Conservation (phyloP, 2,113 vertebrate species). For the Todiramphus saurophagus region DNA sequence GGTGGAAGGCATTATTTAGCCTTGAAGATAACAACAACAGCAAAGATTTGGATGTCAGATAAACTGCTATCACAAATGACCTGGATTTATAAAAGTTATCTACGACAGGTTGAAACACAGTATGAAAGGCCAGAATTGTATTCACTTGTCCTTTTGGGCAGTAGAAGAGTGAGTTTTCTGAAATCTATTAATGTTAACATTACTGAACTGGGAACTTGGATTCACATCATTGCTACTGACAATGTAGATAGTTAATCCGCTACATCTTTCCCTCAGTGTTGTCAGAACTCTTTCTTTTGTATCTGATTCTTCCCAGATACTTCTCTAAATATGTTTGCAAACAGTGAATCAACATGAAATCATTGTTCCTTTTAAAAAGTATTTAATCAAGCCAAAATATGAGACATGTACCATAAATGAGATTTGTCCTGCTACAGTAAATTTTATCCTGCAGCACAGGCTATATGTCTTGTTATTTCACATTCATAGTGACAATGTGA, state of each 20-base stretch:
- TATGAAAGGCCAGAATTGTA: background rate
- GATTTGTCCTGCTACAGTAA: background rate
- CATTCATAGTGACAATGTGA: background rate
- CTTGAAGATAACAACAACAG: background rate
- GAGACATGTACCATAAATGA: background rate
- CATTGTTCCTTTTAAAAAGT: background rate
- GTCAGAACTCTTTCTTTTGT: background rate
- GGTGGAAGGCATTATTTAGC: background rate
- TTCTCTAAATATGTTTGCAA: background rate
- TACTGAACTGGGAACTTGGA: background rate
- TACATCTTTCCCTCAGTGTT: background rate
- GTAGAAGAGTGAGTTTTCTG: background rate
- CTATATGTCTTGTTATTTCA: background rate
- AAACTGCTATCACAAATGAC: background rate
- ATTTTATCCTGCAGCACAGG: background rate
- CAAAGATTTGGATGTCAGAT: slow-evolving; percentile 26
- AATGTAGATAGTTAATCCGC: background rate
- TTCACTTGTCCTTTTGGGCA: background rate
- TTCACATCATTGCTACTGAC: background rate
- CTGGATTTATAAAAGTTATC: background rate
- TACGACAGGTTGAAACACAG: background rate
- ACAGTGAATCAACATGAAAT: background rate
- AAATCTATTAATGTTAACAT: background rate
- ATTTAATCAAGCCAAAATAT: background rate
- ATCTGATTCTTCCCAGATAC: background rate